Base-by-base conservation (phyloP, 2,113 vertebrate genomes). In the Muntiacus muntjak region DNA sequence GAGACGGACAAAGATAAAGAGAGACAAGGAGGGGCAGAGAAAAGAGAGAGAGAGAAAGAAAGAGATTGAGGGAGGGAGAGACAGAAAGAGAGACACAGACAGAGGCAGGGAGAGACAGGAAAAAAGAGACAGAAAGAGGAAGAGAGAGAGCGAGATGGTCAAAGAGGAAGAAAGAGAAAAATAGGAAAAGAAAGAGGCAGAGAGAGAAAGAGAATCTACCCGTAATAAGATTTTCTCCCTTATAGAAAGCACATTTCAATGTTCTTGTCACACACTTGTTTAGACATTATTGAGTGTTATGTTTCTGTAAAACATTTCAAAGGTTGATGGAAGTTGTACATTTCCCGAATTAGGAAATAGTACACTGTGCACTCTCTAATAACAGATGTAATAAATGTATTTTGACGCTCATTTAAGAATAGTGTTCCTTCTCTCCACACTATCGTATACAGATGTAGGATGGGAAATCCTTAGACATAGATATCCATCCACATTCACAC, bases 241-340 rank as follows among this genome's bases (percentile, higher is more conserved):
- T 97, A 97, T 92, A 95, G 95, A 95, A 97, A 97, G 52, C 57
- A 52, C 74, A 89, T 93, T 97, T 96, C 89, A 93, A 55, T 76
- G 86, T 96, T 98, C 98, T 95, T 92, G 93, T 98, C 95, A 97
- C 76, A 89, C 26, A 88, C 97, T 97, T 98, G 97, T 98, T 98
- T 97, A 98, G 98, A 98, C 98, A 97, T 93, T 92, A 94, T 71
- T 97, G 97, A 97, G 95, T 96, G 93, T 98, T 98, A 97, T 97
- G 97, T 98, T 96, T 98, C 95, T 86, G 93, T 97, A 96, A 98
- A 98, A 98, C 97, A 98, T 95, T 98, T 98, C 98, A 98, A 95
- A 97, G 96, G 71, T 93, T 98, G 97, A 98, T 89, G 84, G 98
- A 97, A 98, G 95, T 87, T 97, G 93, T 97, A 94, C 97, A 97